Evolutionary conservation across 2,888 invertebrate species (phyloP).

Genomic region (Dioctria rufipes): DNA sequence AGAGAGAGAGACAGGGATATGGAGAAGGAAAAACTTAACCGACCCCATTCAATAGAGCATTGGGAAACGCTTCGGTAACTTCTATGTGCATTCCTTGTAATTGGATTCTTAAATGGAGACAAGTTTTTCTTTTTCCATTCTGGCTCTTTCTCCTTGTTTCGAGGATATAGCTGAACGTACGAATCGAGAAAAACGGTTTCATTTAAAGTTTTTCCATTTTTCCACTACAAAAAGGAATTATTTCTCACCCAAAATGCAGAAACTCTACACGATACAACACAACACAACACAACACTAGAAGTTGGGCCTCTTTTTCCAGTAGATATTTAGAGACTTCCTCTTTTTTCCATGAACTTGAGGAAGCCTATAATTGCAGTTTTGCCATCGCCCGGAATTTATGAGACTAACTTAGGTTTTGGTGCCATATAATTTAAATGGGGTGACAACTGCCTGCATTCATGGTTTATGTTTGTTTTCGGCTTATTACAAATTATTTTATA

Average conservation of each 20-base stretch:
- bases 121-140: slow-evolving; percentile 23
- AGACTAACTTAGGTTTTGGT: too few species aligned
- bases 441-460: not conserved
- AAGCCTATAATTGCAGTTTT: too few species aligned
- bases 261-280: too few species aligned
- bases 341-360: too few species aligned
- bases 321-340: too few species aligned
- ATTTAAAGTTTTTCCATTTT: slow-evolving; percentile 30
- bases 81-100: slow-evolving; percentile 43
- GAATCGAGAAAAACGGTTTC: not conserved
- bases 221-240: not conserved
- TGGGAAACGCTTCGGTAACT: slow-evolving; percentile 20
- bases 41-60: not conserved
- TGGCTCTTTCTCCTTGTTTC: not conserved
- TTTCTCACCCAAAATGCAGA: not conserved
- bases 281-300: too few species aligned
- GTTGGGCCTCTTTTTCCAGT: too few species aligned
- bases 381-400: too few species aligned
- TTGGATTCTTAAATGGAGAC: slow-evolving; percentile 51
- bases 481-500: too few species aligned
- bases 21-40: slow-evolving; percentile 9
- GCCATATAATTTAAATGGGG: not conserved
- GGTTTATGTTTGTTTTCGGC: not conserved
- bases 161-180: not conserved
- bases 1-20: too few species aligned